Conservation (phyloP, 2,797 vertebrate genomes). For the Neoniphon sammara region DNA sequence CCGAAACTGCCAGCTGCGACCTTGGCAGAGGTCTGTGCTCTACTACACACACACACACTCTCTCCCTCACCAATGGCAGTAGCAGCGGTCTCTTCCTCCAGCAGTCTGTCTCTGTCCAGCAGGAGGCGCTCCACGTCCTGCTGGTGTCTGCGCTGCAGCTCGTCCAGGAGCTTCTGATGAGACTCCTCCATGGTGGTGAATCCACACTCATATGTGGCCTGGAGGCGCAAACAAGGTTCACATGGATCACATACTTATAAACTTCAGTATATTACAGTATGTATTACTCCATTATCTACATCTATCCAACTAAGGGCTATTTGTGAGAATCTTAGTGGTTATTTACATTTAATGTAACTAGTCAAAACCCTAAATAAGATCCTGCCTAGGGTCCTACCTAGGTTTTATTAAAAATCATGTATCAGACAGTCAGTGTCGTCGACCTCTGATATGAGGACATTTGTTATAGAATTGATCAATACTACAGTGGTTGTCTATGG, state of each 20-base stretch:
- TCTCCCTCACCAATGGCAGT: conserved; percentile 73
- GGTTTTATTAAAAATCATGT: too few relatives aligned
- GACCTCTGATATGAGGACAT: too few relatives aligned
- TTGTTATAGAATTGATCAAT: too few relatives aligned
- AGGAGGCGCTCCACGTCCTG: conserved; percentile 75
- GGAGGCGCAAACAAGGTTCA: neutral
- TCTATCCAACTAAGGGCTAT: too few relatives aligned
- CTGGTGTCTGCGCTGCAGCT: conserved; percentile 76
- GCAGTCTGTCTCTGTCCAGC: conserved; percentile 75
- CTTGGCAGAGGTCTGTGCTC: too few relatives aligned
- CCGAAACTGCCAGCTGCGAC: too few relatives aligned
- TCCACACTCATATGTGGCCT: conserved; percentile 73
- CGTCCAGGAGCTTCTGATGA: conserved; percentile 72
- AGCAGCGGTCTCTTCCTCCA: conserved; percentile 80
- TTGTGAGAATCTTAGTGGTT: too few relatives aligned
- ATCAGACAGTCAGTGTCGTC: too few relatives aligned
- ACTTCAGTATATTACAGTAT: neutral
- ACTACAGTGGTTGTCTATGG: too few relatives aligned
- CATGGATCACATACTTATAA: neutral
- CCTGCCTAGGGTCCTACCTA: too few relatives aligned
- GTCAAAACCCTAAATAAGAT: too few relatives aligned
- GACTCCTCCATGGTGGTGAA: conserved; percentile 76
- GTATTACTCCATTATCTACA: neutral
- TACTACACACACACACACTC: neutral
- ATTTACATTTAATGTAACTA: too few relatives aligned